These are phyloP conservation scores for Melanotaenia boesemani DNA, from an alignment of 2,797 vertebrate species.

Conservation along the genomic window DNA sequence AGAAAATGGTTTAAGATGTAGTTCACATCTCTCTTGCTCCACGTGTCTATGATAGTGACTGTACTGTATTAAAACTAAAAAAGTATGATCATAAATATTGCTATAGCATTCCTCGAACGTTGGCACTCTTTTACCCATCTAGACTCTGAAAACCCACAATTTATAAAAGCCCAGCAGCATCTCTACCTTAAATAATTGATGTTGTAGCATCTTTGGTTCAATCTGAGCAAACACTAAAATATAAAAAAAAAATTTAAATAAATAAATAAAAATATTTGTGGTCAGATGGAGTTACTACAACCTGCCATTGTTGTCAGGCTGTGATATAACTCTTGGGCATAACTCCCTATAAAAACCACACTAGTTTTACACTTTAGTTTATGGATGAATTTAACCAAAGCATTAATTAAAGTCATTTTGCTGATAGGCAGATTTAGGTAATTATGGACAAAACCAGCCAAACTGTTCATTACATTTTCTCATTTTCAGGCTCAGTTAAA, in stretches of 20 bases:
- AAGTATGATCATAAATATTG: not conserved
- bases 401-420: too few relatives aligned
- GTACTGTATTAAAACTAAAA: not conserved
- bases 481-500: too few relatives aligned
- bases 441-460: too few relatives aligned
- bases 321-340: not conserved
- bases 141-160: not conserved
- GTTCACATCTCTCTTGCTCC: not conserved
- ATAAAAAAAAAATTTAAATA: too few relatives aligned
- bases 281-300: not conserved
- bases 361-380: not conserved
- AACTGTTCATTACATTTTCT: too few relatives aligned
- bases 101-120: not conserved
- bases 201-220: not conserved
- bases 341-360: not conserved
- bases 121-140: not conserved
- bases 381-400: not conserved
- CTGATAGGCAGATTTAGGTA: too few relatives aligned
- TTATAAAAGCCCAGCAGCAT: slow-evolving; percentile 2
- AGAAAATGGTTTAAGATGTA: not conserved
- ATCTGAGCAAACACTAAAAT: not conserved
- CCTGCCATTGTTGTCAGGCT: not conserved
- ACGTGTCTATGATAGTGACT: not conserved
- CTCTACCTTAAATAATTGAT: slow-evolving; percentile 1
- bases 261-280: not conserved